Conservation (phyloP, 2,113 vertebrate genomes). For the Cynopterus brachyotis region DNA sequence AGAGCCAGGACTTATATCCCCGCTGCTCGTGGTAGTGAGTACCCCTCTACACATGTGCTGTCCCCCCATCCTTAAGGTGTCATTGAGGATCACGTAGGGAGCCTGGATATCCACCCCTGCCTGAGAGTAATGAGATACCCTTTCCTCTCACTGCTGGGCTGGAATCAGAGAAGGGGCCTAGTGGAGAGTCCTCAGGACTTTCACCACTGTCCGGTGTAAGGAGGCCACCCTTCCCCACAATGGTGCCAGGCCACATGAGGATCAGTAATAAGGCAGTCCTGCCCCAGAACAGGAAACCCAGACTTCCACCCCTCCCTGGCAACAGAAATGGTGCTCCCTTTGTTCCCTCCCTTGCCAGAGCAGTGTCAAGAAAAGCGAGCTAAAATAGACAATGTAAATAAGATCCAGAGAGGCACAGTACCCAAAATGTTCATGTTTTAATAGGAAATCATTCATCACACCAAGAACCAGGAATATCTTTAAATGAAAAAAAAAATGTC, state of each 20-base stretch:
- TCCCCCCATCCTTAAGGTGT: neutral
- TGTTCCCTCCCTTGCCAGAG: neutral
- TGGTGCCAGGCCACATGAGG: neutral
- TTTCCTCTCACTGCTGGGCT: neutral
- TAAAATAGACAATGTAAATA: neutral
- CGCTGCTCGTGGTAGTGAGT: neutral
- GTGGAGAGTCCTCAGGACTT: neutral
- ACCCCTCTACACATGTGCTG: neutral
- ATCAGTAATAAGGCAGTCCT: neutral
- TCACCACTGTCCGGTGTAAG: neutral
- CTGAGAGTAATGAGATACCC: neutral
- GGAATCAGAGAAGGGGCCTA: neutral
- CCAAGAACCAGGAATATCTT: neutral
- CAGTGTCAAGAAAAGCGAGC: neutral
- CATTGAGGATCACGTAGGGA: neutral
- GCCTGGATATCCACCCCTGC: neutral
- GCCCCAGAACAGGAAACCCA: neutral
- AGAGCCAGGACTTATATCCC: neutral
- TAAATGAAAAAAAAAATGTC: neutral
- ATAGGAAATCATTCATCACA: neutral
- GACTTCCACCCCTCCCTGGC: neutral
- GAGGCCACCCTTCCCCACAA: neutral
- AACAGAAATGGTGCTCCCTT: neutral
- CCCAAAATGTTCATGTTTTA: neutral
- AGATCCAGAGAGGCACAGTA: neutral